Conservation (phyloP, 2,113 vertebrate species). For the Pitta sordida region DNA sequence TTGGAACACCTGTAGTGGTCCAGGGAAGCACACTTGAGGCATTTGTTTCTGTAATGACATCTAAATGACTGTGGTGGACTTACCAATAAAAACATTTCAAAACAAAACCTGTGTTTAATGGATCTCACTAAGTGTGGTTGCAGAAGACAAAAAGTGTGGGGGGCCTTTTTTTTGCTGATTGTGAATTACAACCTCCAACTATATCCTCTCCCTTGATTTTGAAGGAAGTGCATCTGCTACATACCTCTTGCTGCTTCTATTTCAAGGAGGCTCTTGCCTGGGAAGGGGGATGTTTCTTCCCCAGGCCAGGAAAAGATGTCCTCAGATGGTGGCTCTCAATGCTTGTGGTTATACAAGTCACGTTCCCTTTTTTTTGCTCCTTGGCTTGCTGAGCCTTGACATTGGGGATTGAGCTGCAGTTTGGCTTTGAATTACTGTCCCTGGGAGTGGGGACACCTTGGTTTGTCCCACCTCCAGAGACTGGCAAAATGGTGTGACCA, state of each 20-base stretch:
- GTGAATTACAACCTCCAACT: neutral
- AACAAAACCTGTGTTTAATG: neutral
- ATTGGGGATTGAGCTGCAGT: neutral
- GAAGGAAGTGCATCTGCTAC: neutral
- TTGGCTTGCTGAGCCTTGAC: neutral
- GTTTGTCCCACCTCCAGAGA: neutral
- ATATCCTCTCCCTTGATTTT: fast-evolving
- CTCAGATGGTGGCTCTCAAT: neutral
- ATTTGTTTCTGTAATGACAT: neutral
- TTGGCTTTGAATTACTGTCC: neutral
- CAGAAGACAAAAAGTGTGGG: neutral
- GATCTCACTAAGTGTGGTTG: neutral
- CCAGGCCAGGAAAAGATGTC: neutral
- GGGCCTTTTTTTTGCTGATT: neutral
- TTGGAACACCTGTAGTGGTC: neutral
- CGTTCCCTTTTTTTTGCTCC: fast-evolving
- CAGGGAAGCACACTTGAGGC: neutral
- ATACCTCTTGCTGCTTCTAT: neutral
- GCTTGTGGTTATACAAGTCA: neutral
- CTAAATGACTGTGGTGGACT: neutral
- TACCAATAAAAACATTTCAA: slow-evolving; percentile 19
- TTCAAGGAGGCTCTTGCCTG: neutral
- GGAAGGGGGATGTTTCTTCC: neutral
- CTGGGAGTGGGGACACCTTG: neutral
- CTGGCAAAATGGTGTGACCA: neutral